Evolutionary conservation across 2,113 vertebrate species (phyloP).

Genomic region (Speoplatyrhinus poulsoni): DNA sequence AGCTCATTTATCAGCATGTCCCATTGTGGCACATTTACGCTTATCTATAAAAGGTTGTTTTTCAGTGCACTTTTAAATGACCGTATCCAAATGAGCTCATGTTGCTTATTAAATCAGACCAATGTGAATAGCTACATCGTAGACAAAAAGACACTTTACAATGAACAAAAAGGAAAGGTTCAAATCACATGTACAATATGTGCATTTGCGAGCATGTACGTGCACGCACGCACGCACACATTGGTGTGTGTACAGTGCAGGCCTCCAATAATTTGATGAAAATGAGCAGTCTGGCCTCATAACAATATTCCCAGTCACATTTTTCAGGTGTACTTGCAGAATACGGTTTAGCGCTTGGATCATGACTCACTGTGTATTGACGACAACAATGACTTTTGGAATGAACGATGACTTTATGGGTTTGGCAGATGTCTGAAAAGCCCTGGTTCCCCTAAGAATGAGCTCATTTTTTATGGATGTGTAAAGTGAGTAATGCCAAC

Average conservation of each 20-base stretch:
- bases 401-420: conserved; percentile 58
- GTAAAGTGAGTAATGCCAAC: conserved; percentile 55
- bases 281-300: conserved; percentile 23
- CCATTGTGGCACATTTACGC: conserved; percentile 26
- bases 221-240: not conserved
- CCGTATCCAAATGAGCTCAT: not conserved
- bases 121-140: conserved; percentile 13
- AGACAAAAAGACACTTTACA: not conserved
- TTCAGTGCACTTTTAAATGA: not conserved
- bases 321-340: conserved; percentile 57
- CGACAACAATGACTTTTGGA: conserved; percentile 45
- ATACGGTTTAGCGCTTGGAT: conserved; percentile 29
- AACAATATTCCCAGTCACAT: conserved; percentile 60
- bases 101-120: not conserved
- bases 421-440: conserved; percentile 45
- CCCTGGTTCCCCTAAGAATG: conserved; percentile 32
- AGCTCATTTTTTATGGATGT: conserved; percentile 52
- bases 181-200: not conserved
- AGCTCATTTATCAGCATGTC: conserved; percentile 28
- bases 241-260: conserved; percentile 7
- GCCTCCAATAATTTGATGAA: not conserved
- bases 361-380: conserved; percentile 58
- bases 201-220: not conserved
- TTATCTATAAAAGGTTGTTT: not conserved
- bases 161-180: conserved; percentile 2